Percentiles rank a stretch among this genome's conserved stretches.
These are phyloP conservation scores for Turnix velox DNA, from an alignment of 2,113 vertebrate species.

Conservation along the genomic window DNA sequence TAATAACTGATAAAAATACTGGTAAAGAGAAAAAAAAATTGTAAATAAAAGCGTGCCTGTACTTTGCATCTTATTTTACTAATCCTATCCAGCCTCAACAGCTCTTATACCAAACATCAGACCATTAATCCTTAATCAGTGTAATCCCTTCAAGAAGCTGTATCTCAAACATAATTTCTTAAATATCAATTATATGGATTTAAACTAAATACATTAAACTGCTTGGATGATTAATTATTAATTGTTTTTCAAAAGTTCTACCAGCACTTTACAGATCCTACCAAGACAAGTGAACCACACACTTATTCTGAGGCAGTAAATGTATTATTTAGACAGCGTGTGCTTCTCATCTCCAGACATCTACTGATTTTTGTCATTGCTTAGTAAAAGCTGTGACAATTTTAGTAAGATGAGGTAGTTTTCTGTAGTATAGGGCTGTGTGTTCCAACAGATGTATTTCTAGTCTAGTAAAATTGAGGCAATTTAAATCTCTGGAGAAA, in stretches of 20 bases:
- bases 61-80: constrained; percentile 62
- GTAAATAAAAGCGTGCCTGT: constrained; percentile 42
- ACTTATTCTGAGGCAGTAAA: neutral
- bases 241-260: constrained; percentile 13
- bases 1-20: constrained; percentile 53
- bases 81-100: constrained; percentile 54
- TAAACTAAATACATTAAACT: constrained; percentile 62
- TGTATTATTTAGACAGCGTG: neutral
- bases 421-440: neutral
- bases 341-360: neutral
- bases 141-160: constrained; percentile 70
- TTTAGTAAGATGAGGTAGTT: neutral
- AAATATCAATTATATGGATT: constrained; percentile 72
- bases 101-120: constrained; percentile 65
- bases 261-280: neutral
- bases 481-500: constrained; percentile 8
- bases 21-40: constrained; percentile 29
- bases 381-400: neutral
- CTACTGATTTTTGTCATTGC: neutral
- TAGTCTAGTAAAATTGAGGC: neutral
- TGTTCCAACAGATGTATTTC: neutral
- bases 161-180: constrained; percentile 58
- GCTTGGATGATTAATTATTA: constrained; percentile 15
- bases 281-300: neutral
- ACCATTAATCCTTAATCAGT: constrained; percentile 70